Percentiles rank a stretch among this genome's conserved stretches.
Evolutionary conservation across 2,113 vertebrate genomes (phyloP).

Genomic region (Petrocephalus zakoni): DNA sequence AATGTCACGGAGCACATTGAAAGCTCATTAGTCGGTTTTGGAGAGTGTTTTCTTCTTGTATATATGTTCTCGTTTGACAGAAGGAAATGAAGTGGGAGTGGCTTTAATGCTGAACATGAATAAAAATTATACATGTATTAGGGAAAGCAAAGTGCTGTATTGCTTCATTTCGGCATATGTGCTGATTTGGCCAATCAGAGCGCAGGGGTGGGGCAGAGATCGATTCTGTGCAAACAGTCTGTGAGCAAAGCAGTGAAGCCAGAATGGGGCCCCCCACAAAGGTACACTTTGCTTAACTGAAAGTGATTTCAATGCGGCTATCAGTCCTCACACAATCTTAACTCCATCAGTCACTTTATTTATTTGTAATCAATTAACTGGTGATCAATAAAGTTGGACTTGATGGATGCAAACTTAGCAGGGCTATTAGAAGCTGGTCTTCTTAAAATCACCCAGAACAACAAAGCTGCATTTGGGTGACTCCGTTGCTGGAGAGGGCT

Average conservation of each 20-base stretch:
- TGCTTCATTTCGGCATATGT: not conserved
- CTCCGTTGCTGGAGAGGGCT: not conserved
- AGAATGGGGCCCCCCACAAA: not conserved
- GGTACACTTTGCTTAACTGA: not conserved
- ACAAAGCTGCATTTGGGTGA: not conserved
- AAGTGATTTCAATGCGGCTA: not conserved
- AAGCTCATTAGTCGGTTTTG: conserved; percentile 33
- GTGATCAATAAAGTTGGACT: not conserved
- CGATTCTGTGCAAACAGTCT: not conserved
- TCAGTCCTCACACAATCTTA: not conserved
- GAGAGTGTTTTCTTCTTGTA: conserved; percentile 55
- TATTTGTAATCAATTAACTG: not conserved
- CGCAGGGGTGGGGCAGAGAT: not conserved
- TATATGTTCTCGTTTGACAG: conserved; percentile 42
- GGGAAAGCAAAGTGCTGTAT: not conserved
- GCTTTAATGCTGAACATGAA: not conserved
- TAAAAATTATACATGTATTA: not conserved
- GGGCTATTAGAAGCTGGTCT: not conserved
- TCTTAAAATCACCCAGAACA: not conserved
- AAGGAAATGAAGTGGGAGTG: conserved; percentile 32
- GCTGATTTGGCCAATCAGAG: not conserved
- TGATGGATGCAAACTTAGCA: not conserved
- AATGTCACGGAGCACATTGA: not conserved
- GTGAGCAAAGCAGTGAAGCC: not conserved
- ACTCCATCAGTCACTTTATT: not conserved